Base-by-base conservation (phyloP, 2,888 invertebrate species). In the Nyleta sp. region DNA sequence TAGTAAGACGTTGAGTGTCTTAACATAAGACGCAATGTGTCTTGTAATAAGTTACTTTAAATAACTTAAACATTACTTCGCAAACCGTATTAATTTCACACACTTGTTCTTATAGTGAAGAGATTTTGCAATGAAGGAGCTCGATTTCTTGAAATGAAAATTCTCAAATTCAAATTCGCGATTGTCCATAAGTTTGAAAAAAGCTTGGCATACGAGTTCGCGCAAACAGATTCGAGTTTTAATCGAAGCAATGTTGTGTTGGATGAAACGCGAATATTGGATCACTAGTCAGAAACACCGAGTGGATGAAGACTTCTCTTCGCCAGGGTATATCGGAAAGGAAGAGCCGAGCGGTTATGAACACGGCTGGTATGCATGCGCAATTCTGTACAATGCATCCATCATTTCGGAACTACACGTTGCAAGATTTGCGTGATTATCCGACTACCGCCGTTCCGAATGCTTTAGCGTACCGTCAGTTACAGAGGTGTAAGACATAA, bases 381-480 rank as follows among this genome's bases (percentile, higher is more conserved):
- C 55, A 57, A 64, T 72, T 64, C 64, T 57, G 62, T 55, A 64
- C 55, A 64, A 62, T 57, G 59, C 68, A 65, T 52, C 24, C 57
- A 72, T 72, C 72, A 72, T 64, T 72, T 64, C 57, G 55, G 62
- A 20, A 46, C 33, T 64, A 48, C 50, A 50, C 53, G 44, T 46
- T 53, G 71, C 71, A 62, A 71, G 62, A 71, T 62, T 62, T 55
- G 71, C 53, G 60, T 62, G 71, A 62, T 71, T 71, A 62, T 62
- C 44, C 46, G 33, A 33, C 42, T 59, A 42, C 35, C 42, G 52
- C 11, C 24, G 20, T 52, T 59, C 24, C 71, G 6, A 68, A 50
- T 68, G 68, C 48, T 71, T 62, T 20, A 46, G 31, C 20, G 28
- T 15, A 44, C 44, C 20, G 33, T 62, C 31, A 11, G 40, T 50